These are phyloP conservation scores for Salvelinus namaycush DNA, from an alignment of 2,113 vertebrate genomes.

Conservation along the genomic window DNA sequence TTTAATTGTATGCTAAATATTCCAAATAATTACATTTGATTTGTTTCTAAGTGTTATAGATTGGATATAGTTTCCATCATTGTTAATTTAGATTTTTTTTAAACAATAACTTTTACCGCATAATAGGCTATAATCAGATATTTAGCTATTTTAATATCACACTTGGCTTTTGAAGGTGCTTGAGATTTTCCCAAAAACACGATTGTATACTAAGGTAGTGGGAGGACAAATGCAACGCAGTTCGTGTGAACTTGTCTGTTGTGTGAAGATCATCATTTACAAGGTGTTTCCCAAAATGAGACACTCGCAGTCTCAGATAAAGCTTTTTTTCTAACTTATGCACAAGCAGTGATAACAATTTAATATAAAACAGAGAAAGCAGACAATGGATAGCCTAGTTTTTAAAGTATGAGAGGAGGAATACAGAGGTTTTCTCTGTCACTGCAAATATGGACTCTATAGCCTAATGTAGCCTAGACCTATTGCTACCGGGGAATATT, in stretches of 20 bases:
- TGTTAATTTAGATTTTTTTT: not conserved
- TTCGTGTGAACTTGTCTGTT: conserved; percentile 65
- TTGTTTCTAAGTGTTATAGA: not conserved
- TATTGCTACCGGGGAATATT: not conserved
- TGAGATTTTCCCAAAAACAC: conserved; percentile 49
- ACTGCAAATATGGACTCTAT: not conserved
- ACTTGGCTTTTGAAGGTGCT: conserved; percentile 5
- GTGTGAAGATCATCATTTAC: conserved; percentile 70
- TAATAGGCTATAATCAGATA: not conserved
- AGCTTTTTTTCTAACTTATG: conserved; percentile 60
- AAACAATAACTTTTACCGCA: not conserved
- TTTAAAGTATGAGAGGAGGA: not conserved
- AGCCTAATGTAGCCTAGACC: conserved; percentile 37
- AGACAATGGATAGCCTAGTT: conserved; percentile 20
- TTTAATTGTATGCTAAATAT: not conserved
- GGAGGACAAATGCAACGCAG: conserved; percentile 34
- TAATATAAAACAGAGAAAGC: conserved; percentile 23
- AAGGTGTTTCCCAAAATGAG: conserved; percentile 75
- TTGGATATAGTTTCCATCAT: not conserved
- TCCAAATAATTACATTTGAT: not conserved
- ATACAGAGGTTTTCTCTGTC: not conserved
- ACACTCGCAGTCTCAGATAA: conserved; percentile 68
- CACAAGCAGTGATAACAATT: conserved; percentile 71
- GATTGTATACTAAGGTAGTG: conserved; percentile 48
- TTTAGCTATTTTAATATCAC: not conserved